Percentiles rank a stretch among this genome's conserved stretches.
These are phyloP conservation scores for Psittacula derbiana DNA, from an alignment of 2,797 vertebrate genomes.

Conservation along the genomic window DNA sequence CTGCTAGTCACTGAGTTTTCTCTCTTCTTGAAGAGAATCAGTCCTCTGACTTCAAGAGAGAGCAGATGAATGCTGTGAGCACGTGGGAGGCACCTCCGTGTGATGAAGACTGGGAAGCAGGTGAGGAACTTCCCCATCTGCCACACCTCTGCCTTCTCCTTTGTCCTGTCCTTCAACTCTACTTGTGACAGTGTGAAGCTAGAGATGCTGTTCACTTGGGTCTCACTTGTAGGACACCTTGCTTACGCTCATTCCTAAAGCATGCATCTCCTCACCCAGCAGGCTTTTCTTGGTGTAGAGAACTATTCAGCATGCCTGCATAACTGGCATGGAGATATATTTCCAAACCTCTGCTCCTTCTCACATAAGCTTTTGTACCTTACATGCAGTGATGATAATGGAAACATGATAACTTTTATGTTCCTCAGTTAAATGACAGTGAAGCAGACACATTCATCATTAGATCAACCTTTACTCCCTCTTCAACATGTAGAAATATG, in stretches of 20 bases:
- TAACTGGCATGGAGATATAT: not conserved
- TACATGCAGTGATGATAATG: not conserved
- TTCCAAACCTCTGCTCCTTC: not conserved
- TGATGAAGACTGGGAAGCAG: constrained; percentile 53
- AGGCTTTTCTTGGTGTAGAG: not conserved
- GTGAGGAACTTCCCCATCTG: not conserved
- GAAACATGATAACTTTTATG: not conserved
- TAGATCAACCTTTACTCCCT: not conserved
- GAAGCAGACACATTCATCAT: not conserved
- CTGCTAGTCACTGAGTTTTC: not conserved
- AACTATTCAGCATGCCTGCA: not conserved
- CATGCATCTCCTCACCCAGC: not conserved
- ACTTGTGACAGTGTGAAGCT: not conserved
- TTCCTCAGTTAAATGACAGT: not conserved
- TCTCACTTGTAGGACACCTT: not conserved
- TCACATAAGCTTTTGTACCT: not conserved
- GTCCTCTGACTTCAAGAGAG: not conserved
- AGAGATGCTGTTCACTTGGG: not conserved
- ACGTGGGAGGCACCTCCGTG: constrained; percentile 30
- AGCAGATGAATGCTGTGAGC: not conserved
- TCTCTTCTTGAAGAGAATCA: not conserved
- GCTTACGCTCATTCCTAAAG: not conserved
- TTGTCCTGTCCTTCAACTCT: not conserved
- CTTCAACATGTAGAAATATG: not conserved
- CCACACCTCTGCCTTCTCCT: not conserved